Percentiles rank a stretch among this genome's conserved stretches.
Evolutionary conservation across 1,140 invertebrate species (phyloP).

Genomic region (Teleogryllus occipitalis): DNA sequence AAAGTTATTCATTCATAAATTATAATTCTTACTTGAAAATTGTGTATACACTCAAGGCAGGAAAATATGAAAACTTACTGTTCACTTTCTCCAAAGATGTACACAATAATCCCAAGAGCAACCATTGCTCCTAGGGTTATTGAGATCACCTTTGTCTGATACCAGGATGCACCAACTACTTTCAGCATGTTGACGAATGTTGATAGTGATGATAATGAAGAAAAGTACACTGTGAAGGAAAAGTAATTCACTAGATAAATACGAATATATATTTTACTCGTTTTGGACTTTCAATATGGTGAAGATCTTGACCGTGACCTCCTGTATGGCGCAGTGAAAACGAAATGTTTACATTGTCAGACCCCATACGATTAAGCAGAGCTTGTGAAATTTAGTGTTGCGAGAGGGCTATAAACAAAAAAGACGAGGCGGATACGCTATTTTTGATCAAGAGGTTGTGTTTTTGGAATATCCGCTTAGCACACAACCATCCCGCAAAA

Average conservation of each 20-base stretch:
- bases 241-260: not conserved
- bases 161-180: slow-evolving; percentile 68
- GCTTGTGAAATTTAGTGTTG: too few species aligned
- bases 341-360: too few species aligned
- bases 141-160: slow-evolving; percentile 61
- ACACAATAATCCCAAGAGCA: slow-evolving; percentile 54
- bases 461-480: too few species aligned
- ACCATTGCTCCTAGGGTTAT: slow-evolving; percentile 57
- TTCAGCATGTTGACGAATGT: slow-evolving; percentile 47
- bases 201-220: not conserved
- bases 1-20: not conserved
- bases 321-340: too few species aligned
- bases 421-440: too few species aligned
- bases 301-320: too few species aligned
- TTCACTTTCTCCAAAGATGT: slow-evolving; percentile 57
- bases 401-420: too few species aligned
- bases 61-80: slow-evolving; percentile 36
- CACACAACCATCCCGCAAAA: too few species aligned
- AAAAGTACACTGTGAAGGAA: not conserved
- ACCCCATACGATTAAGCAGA: too few species aligned
- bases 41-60: not conserved
- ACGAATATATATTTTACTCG: too few species aligned
- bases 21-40: not conserved
- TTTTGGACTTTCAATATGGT: too few species aligned
- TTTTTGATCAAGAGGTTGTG: too few species aligned